Evolutionary conservation across 2,888 invertebrate genomes (phyloP).

Genomic region (Mesorhabditis sp.): DNA sequence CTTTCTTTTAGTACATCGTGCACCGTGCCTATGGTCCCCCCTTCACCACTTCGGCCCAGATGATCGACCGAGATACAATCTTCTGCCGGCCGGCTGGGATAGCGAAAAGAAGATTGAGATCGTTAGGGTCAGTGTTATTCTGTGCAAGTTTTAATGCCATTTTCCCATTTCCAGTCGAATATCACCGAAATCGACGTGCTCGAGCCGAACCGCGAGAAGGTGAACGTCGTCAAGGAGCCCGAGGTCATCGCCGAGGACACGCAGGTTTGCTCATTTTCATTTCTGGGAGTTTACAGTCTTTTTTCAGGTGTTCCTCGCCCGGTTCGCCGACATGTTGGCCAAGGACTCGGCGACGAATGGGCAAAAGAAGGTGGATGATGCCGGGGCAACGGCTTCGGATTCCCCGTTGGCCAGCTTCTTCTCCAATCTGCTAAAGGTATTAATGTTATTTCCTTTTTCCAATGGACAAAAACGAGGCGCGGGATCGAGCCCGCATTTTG

Average conservation of each 20-base stretch:
- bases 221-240: constrained; percentile 23
- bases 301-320: not conserved
- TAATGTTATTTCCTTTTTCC: not conserved
- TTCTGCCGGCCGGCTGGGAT: constrained; percentile 57
- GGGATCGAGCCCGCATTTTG: too few species aligned
- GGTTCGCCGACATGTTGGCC: not conserved
- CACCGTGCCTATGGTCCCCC: constrained; percentile 51
- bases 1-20: constrained; percentile 46
- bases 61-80: constrained; percentile 51
- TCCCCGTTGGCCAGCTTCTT: constrained; percentile 54
- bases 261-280: constrained; percentile 14
- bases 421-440: constrained; percentile 49
- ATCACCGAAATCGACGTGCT: constrained; percentile 33
- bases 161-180: constrained; percentile 20
- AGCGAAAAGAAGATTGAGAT: constrained; percentile 51
- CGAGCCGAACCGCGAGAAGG: constrained; percentile 38
- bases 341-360: constrained; percentile 20
- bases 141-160: not conserved
- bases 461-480: too few species aligned
- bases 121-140: constrained; percentile 26
- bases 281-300: not conserved
- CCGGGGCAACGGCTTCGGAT: constrained; percentile 31
- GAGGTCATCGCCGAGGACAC: constrained; percentile 49
- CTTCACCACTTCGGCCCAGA: constrained; percentile 48
- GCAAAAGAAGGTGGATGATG: constrained; percentile 17